Evolutionary conservation across 2,888 invertebrate species (phyloP).

Genomic region (Cantharis lateralis): DNA sequence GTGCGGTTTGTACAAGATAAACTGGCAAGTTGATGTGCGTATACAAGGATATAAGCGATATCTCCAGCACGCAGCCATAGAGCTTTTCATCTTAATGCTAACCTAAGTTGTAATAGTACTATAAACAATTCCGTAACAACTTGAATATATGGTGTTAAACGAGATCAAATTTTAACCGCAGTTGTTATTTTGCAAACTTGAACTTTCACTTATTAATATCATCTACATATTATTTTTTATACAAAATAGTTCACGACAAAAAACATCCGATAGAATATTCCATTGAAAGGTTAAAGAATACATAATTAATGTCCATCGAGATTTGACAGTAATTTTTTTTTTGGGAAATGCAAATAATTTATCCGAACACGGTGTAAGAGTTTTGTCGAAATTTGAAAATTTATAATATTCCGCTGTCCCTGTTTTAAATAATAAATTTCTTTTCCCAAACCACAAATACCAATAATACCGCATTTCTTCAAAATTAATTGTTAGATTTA

Average conservation of each 20-base stretch:
- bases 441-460: not conserved
- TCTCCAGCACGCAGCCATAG: slow-evolving; percentile 22
- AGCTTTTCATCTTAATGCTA: slow-evolving; percentile 23
- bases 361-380: not conserved
- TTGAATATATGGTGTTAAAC: slow-evolving; percentile 6
- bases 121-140: slow-evolving; percentile 17
- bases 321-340: not conserved
- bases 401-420: not conserved
- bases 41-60: slow-evolving; percentile 18
- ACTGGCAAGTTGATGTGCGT: not conserved
- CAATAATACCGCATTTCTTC: not conserved
- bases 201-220: not conserved
- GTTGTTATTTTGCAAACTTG: not conserved
- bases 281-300: not conserved
- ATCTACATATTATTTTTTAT: no score
- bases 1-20: slow-evolving; percentile 14
- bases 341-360: not conserved
- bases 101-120: slow-evolving; percentile 20
- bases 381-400: not conserved
- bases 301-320: not conserved
- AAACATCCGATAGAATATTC: not conserved
- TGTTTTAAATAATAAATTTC: not conserved
- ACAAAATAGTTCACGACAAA: no score
- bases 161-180: slow-evolving; percentile 1
- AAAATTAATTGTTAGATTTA: not conserved